Base-by-base conservation (phyloP, 2,113 vertebrate genomes). In the Caranx ignobilis region DNA sequence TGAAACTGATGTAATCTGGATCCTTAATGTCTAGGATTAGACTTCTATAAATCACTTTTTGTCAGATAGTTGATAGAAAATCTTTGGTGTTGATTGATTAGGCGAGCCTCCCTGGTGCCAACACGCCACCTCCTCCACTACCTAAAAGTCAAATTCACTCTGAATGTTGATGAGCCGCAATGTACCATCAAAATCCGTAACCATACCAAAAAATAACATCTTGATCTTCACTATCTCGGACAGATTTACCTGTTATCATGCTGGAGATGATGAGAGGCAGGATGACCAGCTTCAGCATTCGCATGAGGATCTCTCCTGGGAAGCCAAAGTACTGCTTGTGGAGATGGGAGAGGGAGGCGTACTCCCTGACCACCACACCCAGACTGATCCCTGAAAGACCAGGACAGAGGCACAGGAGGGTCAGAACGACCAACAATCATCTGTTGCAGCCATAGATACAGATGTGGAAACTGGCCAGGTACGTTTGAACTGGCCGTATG, bases 241-340 rank as follows among this genome's bases (percentile, higher is more conserved):
- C 16, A 48, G 47, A 55, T 21, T 81, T 95, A 98, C 98, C 98
- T 97, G 98, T 96, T 84, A 99, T 97, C 96, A 99, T 99, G 95
- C 98, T 99, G 77, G 98, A 99, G 86, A 99, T 94, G 91, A 99
- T 97, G 88, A 99, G 95, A 0, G 98, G 98, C 32, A 99, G 93
- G 92, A 99, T 98, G 89, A 99, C 92, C 59, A 99, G 96, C 84
- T 99, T 99, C 52, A 99, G 95, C 98, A 99, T 99, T 77, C 98
- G 94, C 98, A 99, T 99, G 37, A 99, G 94, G 83, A 99, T 83
- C 83, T 99, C 98, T 79, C 98, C 98, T 0, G 97, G 98, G 91
- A 99, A 99, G 56, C 97, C 95, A 61, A 99, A 98, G 83, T 99
- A 99, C 92, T 97, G 95, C 85, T 98, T 99, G 72, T 98, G 90